Conservation (phyloP, 2,888 invertebrate species). For the Lomographa bimaculata region DNA sequence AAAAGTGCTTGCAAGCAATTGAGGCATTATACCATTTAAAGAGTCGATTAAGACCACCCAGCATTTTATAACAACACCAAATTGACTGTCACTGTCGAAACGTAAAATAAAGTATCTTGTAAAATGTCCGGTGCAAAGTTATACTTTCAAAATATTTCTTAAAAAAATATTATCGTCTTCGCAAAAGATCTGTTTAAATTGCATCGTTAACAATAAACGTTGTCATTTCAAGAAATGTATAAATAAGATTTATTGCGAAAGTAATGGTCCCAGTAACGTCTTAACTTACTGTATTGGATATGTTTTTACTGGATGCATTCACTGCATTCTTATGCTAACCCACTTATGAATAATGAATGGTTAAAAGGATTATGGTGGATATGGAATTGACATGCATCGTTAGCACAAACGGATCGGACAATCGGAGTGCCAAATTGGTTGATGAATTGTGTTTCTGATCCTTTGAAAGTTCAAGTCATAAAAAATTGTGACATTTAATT, state of each 20-base stretch:
- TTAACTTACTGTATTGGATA: constrained; percentile 44
- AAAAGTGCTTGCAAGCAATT: constrained; percentile 8
- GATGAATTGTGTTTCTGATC: constrained; percentile 7
- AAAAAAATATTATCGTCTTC: constrained; percentile 37
- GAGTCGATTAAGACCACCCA: constrained; percentile 23
- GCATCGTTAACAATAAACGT: constrained; percentile 61
- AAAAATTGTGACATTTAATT: too few relatives aligned
- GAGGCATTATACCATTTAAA: constrained; percentile 19
- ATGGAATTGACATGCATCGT: constrained; percentile 17
- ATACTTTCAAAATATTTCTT: constrained; percentile 41
- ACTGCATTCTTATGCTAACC: constrained; percentile 14
- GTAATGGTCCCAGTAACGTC: constrained; percentile 55
- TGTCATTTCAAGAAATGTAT: constrained; percentile 57
- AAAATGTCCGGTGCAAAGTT: constrained; percentile 32
- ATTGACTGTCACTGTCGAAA: constrained; percentile 19
- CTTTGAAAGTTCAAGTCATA: too few relatives aligned
- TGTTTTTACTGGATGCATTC: too few relatives aligned
- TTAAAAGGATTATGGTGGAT: constrained; percentile 14
- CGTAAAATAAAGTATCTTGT: constrained; percentile 18
- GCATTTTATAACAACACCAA: constrained; percentile 14
- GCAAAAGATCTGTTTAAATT: constrained; percentile 56
- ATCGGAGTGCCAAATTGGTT: constrained; percentile 6
- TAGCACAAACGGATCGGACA: constrained; percentile 10
- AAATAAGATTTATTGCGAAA: constrained; percentile 66
- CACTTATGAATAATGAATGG: constrained; percentile 27